These are phyloP conservation scores for Phodopus roborovskii DNA, from an alignment of 2,113 vertebrate genomes.

Conservation along the genomic window DNA sequence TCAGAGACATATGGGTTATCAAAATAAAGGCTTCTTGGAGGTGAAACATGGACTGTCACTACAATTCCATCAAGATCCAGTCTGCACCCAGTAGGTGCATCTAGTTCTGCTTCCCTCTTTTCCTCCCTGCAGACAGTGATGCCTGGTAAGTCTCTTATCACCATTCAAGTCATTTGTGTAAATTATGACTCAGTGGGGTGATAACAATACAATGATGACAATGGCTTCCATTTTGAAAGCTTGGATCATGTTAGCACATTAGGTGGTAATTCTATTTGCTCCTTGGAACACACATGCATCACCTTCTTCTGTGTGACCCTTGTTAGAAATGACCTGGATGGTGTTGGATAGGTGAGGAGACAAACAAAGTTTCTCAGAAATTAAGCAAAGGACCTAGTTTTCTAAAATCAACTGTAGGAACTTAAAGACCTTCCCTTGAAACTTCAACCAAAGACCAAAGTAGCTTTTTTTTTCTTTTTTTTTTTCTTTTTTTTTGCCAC, in stretches of 20 bases:
- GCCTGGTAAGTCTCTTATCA: background rate
- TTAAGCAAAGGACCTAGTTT: background rate
- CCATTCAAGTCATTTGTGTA: background rate
- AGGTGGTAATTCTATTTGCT: background rate
- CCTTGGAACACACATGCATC: background rate
- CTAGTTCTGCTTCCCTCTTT: background rate
- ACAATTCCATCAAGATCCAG: background rate
- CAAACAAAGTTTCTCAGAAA: background rate
- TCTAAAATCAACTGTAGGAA: conserved; percentile 8
- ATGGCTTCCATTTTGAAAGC: background rate
- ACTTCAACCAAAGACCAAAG: background rate
- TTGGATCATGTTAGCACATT: background rate
- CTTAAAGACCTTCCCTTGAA: background rate
- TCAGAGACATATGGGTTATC: background rate
- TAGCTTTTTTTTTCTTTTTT: background rate
- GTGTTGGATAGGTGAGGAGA: background rate
- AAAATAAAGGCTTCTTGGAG: background rate
- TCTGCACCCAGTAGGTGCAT: background rate
- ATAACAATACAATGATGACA: background rate
- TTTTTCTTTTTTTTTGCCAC: background rate
- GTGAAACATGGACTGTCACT: background rate
- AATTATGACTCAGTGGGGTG: background rate
- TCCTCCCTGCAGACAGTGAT: background rate
- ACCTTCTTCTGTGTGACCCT: conserved; percentile 22
- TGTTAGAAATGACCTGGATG: background rate